Conservation (phyloP, 2,113 vertebrate species). For the Vanacampus margaritifer region DNA sequence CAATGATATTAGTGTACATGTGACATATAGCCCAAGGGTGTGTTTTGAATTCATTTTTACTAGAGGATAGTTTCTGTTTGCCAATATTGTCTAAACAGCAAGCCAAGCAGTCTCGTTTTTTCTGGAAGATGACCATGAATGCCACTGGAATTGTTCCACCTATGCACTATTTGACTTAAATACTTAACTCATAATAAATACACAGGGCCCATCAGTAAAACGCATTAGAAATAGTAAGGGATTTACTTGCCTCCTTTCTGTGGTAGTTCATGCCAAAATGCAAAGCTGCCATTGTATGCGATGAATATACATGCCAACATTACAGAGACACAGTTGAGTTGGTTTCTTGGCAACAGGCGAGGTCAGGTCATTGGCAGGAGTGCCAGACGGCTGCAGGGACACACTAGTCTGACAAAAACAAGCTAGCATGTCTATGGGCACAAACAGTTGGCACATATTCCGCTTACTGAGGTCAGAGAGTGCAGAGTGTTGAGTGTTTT, state of each 20-base stretch:
- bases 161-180: neutral
- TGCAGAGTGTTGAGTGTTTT: neutral
- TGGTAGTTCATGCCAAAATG: constrained; percentile 18
- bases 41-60: no score
- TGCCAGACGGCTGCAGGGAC: constrained; percentile 58
- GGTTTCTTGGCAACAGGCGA: constrained; percentile 55
- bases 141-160: neutral
- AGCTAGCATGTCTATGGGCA: constrained; percentile 3
- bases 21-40: no score
- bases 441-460: constrained; percentile 18
- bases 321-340: neutral
- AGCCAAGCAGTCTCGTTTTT: no score
- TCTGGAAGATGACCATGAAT: neutral
- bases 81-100: no score
- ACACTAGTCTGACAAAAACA: constrained; percentile 33
- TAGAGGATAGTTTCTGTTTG: no score
- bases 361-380: constrained; percentile 52
- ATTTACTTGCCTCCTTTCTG: neutral
- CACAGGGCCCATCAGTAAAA: neutral
- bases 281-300: neutral
- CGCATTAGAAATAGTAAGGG: neutral
- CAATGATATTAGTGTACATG: no score
- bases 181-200: neutral
- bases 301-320: constrained; percentile 9
- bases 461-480: constrained; percentile 14